Base-by-base conservation (phyloP, 2,888 invertebrate species). In the Dynastes grantii region DNA sequence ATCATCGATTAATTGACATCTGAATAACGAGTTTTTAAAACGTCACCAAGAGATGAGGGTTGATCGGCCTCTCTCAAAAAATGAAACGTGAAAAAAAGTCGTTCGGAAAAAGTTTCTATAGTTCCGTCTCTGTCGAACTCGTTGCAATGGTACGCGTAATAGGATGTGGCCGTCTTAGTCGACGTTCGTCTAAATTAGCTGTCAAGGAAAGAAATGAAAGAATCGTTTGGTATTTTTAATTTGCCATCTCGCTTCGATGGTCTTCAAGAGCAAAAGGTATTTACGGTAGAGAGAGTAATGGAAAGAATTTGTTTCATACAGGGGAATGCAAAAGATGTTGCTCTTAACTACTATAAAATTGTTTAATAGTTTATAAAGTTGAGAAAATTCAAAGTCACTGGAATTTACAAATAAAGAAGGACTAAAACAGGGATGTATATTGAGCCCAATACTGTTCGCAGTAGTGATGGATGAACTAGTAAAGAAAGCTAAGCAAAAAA, bases 1-100 rank as follows among this genome's bases (percentile, higher is more conserved):
- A 80, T 82, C 81, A 83, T 84, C 83, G 83, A 83, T 84, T 84
- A 84, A 84, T 84, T 84, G 84, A 84, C 84, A 83, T 84, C 83
- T 83, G 82, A 84, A 83, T 84, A 83, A 84, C 83, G 84, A 84
- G 81, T 82, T 83, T 83, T 84, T 82, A 83, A 83, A 82, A 81
- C 81, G 82, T 81, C 82, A 82, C 78, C 78, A 79, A 78, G 79
- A 82, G 82, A 82, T 79, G 81, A 81, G 82, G 82, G 83, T 83
- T 82, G 81, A 81, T 77, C 78, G 79, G 76, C 29, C 68, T 73
- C 71, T 71, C 29, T 61, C 73, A 61, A 61, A 75, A 73, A 67
- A 73, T 55, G 80, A 80, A 80, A 81, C 80, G 81, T 78, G 51
- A 80, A 78, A 81, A 78, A 78, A 75, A 79, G 61, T 51, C 61